Evolutionary conservation across 2,888 invertebrate species (phyloP).

Genomic region (Synanthedon formicaeformis): DNA sequence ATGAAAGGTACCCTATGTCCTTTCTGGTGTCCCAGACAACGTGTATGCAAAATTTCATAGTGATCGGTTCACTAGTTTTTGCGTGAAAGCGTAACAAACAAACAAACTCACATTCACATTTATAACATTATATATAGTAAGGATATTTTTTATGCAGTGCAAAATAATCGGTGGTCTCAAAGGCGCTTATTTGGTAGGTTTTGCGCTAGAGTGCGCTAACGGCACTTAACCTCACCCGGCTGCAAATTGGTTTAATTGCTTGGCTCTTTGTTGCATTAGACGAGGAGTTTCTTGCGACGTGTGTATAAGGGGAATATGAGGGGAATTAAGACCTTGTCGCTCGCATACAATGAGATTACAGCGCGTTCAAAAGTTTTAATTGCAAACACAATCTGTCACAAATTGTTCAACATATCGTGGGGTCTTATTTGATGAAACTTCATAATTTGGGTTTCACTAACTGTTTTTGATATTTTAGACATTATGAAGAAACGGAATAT

Average conservation of each 20-base stretch:
- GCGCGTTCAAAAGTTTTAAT: conserved; percentile 6
- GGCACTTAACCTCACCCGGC: conserved; percentile 7
- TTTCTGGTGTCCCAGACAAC: too few species aligned
- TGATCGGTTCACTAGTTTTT: too few species aligned
- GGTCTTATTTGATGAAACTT: too few species aligned
- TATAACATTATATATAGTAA: too few species aligned
- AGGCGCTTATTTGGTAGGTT: conserved; percentile 10
- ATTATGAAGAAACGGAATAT: too few species aligned
- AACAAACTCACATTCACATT: too few species aligned
- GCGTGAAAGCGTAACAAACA: too few species aligned
- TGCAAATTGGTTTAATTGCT: conserved; percentile 27
- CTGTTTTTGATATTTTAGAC: too few species aligned
- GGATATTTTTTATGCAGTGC: too few species aligned
- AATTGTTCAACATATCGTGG: background rate
- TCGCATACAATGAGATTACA: conserved; percentile 1
- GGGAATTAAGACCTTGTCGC: background rate
- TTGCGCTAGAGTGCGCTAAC: conserved; percentile 3
- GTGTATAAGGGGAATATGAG: background rate
- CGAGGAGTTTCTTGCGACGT: conserved; percentile 3
- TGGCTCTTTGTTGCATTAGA: conserved; percentile 20
- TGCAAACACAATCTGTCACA: conserved; percentile 3
- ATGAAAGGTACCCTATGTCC: too few species aligned
- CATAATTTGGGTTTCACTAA: too few species aligned
- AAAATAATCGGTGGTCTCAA: conserved; percentile 1
- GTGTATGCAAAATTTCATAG: too few species aligned